Base-by-base conservation (phyloP, 1,140 invertebrate genomes). In the Ceratosolen fusciceps region DNA sequence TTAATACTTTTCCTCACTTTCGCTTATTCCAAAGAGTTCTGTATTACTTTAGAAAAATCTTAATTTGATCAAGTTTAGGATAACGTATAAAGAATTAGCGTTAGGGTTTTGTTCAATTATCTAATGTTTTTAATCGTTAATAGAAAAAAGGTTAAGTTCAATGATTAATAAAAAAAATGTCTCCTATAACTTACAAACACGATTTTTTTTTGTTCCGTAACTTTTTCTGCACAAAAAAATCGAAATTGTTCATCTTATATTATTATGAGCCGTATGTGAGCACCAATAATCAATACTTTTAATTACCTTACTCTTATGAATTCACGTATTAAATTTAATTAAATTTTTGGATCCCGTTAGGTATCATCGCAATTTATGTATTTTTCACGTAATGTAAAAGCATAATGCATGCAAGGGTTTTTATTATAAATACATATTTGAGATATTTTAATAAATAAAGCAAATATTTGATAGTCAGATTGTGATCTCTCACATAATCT, bases 111-210 rank as follows among this genome's bases (percentile, higher is more conserved):
- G n/a, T n/a, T n/a, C n/a, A n/a, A n/a, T n/a, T n/a, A n/a, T n/a
- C n/a, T n/a, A n/a, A n/a, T n/a, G n/a, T n/a, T n/a, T n/a, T n/a
- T n/a, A n/a, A n/a, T n/a, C n/a, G n/a, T n/a, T n/a, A n/a, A n/a
- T n/a, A n/a, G n/a, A n/a, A n/a, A n/a, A n/a, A n/a, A n/a, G n/a
- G n/a, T n/a, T 88, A 88, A 89, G 87, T 88, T 88, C 87, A 86
- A 87, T 88, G 88, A 85, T 84, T 88, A 88, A 88, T 88, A 86
- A 89, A 88, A n/a, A 86, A 87, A 86, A 87, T 87, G 87, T 87
- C n/a, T n/a, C n/a, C n/a, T n/a, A 86, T 82, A 81, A 79, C 77
- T 71, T 29, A 54, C 72, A 14, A 52, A 39, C 37, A 67, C 68
- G n/a, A n/a, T 47, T 58, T 74, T 52, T 29, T 43, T 71, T 47